phyloP scores from a whole-genome alignment of 2,113 vertebrate species.

The Naja naja region DNA sequence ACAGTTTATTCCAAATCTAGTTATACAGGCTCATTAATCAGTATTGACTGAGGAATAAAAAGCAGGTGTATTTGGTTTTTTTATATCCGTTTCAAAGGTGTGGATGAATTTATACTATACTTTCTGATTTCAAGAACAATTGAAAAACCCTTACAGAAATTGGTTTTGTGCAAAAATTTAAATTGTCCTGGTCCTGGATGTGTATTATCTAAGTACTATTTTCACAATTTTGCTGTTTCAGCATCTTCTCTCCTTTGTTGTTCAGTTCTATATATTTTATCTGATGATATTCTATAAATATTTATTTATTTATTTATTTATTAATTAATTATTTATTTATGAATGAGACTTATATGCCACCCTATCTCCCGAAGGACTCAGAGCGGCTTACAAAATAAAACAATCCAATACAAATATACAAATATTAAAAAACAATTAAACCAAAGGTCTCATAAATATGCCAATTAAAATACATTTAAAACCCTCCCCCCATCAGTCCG shows the following conservation, averaged over 20 bases:
- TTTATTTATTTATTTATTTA: no score
- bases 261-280: background rate
- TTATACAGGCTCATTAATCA: background rate
- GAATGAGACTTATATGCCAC: no score
- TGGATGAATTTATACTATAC: background rate
- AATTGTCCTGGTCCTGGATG: background rate
- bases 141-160: background rate
- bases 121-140: background rate
- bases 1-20: background rate
- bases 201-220: background rate
- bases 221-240: background rate
- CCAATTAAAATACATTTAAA: no score
- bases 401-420: no score
- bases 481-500: no score
- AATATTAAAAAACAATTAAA: no score
- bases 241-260: background rate
- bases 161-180: background rate
- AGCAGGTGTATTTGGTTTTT: slow-evolving; percentile 1
- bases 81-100: background rate
- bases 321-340: no score
- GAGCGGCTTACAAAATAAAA: no score
- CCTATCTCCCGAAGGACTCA: no score
- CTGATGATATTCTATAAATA: background rate
- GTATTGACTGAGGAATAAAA: background rate
- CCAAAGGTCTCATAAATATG: no score